Evolutionary conservation across 2,113 vertebrate species (phyloP).

Genomic region (Clupea harengus): DNA sequence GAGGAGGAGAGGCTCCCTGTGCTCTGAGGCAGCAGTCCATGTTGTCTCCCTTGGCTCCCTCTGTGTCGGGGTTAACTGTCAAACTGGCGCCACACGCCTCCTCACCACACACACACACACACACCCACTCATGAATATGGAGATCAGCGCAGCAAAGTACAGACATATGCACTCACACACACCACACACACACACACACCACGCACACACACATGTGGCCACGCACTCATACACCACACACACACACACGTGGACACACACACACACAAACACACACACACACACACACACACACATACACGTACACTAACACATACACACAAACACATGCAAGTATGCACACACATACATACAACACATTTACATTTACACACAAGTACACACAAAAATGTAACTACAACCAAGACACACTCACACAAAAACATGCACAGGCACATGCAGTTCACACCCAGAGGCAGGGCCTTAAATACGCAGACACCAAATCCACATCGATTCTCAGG

Average conservation of each 20-base stretch:
- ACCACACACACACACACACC: neutral
- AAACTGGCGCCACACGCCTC: conserved; percentile 46
- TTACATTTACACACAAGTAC: neutral
- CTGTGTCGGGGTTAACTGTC: conserved; percentile 44
- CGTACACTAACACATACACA: no score
- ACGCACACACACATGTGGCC: no score
- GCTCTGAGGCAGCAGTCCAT: neutral
- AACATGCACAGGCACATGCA: neutral
- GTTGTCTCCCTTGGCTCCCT: conserved; percentile 18
- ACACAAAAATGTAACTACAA: neutral
- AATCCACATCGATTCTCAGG: neutral
- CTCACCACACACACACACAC: conserved; percentile 26
- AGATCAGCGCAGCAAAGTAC: conserved; percentile 37
- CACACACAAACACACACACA: no score
- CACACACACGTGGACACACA: neutral
- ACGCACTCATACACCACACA: no score
- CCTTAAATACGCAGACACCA: neutral
- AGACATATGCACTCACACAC: neutral
- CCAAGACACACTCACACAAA: neutral
- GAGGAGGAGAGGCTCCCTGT: conserved; percentile 19
- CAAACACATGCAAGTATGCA: no score
- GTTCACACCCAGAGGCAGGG: neutral
- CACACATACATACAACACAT: no score
- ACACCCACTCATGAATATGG: conserved; percentile 47
- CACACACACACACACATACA: no score